These are phyloP conservation scores for Amorpha juglandis DNA, from an alignment of 2,888 invertebrate species.

Conservation along the genomic window DNA sequence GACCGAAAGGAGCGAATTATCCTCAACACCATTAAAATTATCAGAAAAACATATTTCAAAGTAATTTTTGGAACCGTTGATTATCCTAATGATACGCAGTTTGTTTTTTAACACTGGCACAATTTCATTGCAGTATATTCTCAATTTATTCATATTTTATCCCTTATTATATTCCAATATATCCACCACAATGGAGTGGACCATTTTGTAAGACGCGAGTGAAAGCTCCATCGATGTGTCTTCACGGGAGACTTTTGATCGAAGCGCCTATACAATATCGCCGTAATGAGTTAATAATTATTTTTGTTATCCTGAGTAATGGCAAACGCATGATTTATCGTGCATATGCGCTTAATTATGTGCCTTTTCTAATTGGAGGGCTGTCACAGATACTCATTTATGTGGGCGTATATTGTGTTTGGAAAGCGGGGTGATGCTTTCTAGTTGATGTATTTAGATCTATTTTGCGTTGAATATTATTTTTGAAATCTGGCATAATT, in stretches of 20 bases:
- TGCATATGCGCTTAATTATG: conserved; percentile 1
- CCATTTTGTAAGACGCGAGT: conserved; percentile 5
- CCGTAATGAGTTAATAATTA: conserved; percentile 27
- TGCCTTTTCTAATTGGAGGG: conserved; percentile 21
- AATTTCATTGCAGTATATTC: neutral
- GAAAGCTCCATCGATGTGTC: conserved; percentile 27
- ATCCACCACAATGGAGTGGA: conserved; percentile 4
- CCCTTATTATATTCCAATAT: neutral
- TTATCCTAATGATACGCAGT: no score
- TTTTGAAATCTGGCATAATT: no score
- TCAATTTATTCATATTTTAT: neutral
- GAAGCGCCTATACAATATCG: conserved; percentile 16
- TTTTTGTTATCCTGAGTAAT: conserved; percentile 4
- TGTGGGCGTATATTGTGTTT: conserved; percentile 1
- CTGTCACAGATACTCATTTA: neutral
- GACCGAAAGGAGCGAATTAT: no score
- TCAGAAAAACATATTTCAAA: no score
- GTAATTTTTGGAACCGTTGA: no score
- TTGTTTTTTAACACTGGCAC: neutral
- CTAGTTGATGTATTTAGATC: conserved; percentile 7
- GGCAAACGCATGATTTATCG: conserved; percentile 21
- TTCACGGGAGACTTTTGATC: conserved; percentile 24
- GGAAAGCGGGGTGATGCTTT: conserved; percentile 10
- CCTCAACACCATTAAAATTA: no score
- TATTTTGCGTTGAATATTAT: neutral